Base-by-base conservation (phyloP, 1,140 invertebrate species). In the Ganaspis sp. region DNA sequence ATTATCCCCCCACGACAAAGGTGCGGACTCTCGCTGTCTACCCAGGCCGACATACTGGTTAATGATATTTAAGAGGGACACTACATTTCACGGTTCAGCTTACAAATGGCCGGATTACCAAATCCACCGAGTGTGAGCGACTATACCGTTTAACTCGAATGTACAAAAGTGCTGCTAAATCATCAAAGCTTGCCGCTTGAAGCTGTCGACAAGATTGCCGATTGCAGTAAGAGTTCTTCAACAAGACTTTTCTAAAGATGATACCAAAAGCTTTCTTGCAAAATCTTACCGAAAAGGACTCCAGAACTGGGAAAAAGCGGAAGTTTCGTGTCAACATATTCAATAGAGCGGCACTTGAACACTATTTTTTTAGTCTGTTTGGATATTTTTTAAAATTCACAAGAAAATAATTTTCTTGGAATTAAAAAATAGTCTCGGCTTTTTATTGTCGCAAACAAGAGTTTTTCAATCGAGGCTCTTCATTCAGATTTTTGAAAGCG, bases 31-130 rank as follows among this genome's bases (percentile, higher is more conserved):
- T 19, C 37, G 29, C 69, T 40, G 15, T 11, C 37, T 15, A 12
- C 34, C 69, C 29, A 58, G 11, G 4, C 26, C 17, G 72, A 42
- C 1, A 70, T 23, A 54, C 26, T 9, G 17, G 64, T 15, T 76
- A 81, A 83, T 81, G 74, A 80, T 54, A 80, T 83, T 84, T 84
- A 81, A 84, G 70, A 76, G 73, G 80, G 23, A 75, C 76, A 70
- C n/a, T n/a, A n/a, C 72, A 72, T 84, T 84, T 76, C 75, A 80
- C 69, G 74, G 74, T 54, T 76, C 49, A 80, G 73, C 69, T 58
- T 75, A 76, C 72, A 75, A 82, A 83, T 80, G 72, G 72, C 53
- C 73, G 83, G 83, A 84, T 84, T 84, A 84, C 45, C 17, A 29
- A 38, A 76, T 83, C 38, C 76, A 42, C 53, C 77, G 79, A 80